Percentiles rank a stretch among this genome's conserved stretches.
Conservation (phyloP, 2,113 vertebrate genomes). For the Serinus canaria region DNA sequence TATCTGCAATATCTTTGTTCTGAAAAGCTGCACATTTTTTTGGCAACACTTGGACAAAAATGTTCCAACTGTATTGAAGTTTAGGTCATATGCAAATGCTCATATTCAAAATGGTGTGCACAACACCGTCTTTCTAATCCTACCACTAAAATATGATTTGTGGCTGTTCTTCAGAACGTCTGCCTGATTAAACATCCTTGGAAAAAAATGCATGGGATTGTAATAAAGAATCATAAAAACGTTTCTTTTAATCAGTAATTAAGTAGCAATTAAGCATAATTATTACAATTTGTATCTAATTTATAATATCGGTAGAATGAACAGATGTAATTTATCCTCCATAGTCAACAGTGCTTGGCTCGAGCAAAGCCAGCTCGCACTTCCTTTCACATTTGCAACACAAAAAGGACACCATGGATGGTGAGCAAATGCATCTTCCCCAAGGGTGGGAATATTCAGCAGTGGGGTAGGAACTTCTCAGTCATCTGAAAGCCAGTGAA, state of each 20-base stretch:
- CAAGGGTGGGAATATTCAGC: neutral
- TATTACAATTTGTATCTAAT: conserved; percentile 57
- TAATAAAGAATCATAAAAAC: conserved; percentile 40
- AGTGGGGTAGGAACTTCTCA: neutral
- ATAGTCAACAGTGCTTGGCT: neutral
- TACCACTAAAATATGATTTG: conserved; percentile 29
- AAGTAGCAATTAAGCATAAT: conserved; percentile 53
- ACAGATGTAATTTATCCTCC: conserved; percentile 27
- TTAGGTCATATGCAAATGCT: neutral
- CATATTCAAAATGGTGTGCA: neutral
- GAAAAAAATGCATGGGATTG: neutral
- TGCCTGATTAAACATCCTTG: conserved; percentile 42
- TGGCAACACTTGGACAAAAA: neutral
- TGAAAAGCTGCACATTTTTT: neutral
- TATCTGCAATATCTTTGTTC: neutral
- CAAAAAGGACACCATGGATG: neutral
- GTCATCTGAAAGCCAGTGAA: neutral
- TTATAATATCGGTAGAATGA: conserved; percentile 22
- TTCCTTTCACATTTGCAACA: neutral
- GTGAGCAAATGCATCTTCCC: neutral
- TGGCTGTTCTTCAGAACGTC: neutral
- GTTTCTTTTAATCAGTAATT: conserved; percentile 56
- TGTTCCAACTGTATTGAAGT: neutral
- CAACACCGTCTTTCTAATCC: neutral
- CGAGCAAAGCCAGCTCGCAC: conserved; percentile 10